phyloP scores from a whole-genome alignment of 2,888 invertebrate species.

The Lepidocyrtinus sp. region DNA sequence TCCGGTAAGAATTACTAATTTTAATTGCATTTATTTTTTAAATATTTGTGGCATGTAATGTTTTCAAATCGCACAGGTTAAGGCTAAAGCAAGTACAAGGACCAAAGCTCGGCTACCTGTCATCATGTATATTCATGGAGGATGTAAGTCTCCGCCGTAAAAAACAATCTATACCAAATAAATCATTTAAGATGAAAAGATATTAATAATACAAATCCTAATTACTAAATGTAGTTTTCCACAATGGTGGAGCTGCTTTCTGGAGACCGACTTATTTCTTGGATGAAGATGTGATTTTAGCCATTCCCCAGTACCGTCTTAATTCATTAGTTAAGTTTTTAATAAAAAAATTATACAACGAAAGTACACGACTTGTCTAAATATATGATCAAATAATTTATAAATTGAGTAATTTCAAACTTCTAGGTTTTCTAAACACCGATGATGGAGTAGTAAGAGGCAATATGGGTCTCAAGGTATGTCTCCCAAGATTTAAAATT shows the following conservation, averaged over 20 bases:
- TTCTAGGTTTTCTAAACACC: slow-evolving; percentile 64
- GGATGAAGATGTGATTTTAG: slow-evolving; percentile 60
- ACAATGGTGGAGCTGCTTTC: slow-evolving; percentile 39
- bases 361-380: no score
- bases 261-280: slow-evolving; percentile 51
- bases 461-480: slow-evolving; percentile 59
- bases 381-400: not conserved
- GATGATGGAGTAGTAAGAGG: slow-evolving; percentile 63
- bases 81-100: not conserved
- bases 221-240: slow-evolving; percentile 29
- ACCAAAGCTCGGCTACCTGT: slow-evolving; percentile 21
- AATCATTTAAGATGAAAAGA: no score
- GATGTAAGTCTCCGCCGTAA: no score
- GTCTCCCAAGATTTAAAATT: not conserved
- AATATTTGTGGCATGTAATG: no score
- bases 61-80: not conserved
- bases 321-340: slow-evolving; percentile 23
- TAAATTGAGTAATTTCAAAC: not conserved
- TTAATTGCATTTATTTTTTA: no score
- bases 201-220: not conserved
- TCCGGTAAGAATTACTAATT: slow-evolving; percentile 17
- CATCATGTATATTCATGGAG: slow-evolving; percentile 45
- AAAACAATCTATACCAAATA: no score
- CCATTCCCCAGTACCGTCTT: slow-evolving; percentile 56
- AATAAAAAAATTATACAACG: no score